Base-by-base conservation (phyloP, 2,113 vertebrate genomes). In the Propithecus coquereli region DNA sequence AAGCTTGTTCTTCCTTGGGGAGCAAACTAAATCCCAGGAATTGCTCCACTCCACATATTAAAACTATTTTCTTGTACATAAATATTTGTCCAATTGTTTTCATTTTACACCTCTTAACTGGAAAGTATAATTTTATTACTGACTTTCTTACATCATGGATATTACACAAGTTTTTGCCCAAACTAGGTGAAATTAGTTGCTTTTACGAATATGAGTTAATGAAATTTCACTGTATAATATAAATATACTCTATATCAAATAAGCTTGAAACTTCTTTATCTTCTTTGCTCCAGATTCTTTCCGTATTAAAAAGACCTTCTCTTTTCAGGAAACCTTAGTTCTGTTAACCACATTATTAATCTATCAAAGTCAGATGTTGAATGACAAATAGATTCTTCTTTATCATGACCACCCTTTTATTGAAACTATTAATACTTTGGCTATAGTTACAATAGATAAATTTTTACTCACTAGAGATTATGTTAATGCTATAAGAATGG, bases 21-120 rank as follows among this genome's bases (percentile, higher is more conserved):
- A 94, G 45, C 63, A 88, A 94, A 85, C 45, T 84, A 43, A 95
- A 84, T 83, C 40, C 63, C 40, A 87, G 57, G 32, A 95, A 71
- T 74, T 89, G 30, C 18, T 86, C 57, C 17, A 86, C 30, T 70
- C 50, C 13, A 90, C n/a, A 85, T 85, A 92, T 66, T 80, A 73
- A 92, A 94, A 88, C 45, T 61, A 85, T 43, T 61, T 95, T 54
- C 47, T 93, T 77, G n/a, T 87, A 27, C 61, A 34, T 83, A 34
- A 66, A 54, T 43, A 7, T 63, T 82, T 93, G 45, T 40, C 27
- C 74, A 52, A 50, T 18, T 71, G 22, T 65, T 87, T 94, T 91
- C 34, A 84, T 91, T 88, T 66, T 84, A 88, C 1, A 70, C n/a
- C 50, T 91, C 22, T 59, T 83, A 87, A 87, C 16, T 34, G 22